Evolutionary conservation across 2,113 vertebrate species (phyloP), one percentile per base, ranked within the genome.

Genomic region (Halcyon senegalensis): DNA sequence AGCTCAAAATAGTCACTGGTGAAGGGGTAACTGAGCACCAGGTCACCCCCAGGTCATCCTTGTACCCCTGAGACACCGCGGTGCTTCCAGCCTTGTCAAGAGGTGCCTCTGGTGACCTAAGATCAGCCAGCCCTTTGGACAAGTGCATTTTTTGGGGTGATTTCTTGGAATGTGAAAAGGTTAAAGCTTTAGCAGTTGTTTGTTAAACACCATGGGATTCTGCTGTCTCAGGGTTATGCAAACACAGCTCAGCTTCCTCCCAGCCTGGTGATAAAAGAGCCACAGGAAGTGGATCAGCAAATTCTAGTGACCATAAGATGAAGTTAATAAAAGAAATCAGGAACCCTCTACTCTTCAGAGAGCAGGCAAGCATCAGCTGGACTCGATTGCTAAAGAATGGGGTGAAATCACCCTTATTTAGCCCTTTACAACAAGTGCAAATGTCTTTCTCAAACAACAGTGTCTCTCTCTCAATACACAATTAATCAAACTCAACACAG

Each of bases 11-110:
- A 80, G 30, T 16, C 74, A 11, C 8, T 53, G 43, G 27, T 28
- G 25, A 69, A 69, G 3, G 24, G 3, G 41, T n/a, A 25, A n/a
- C 37, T 6, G 20, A 39, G 5, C 9, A 68, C 4, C 21, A 12
- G 17, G 51, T 28, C 41, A 44, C 19, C 33, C 50, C 39, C 24
- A 19, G 35, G 35, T 35, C 25, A 24, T 43, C 30, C 55, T 58
- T 62, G 46, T 11, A 46, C 10, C 41, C 35, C 77, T 53, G 80
- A 79, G 53, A 21, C 28, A 44, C 16, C 0, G 0, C 3, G 3
- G 18, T 67, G 19, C 31, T 74, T 70, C 60, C 48, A 67, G 41
- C 14, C n/a, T n/a, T 14, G 13, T 31, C 39, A 35, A n/a, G 56
- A 68, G 37, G 12, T 16, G 16, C 23, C 30, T 51, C 33, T 7